Conservation (phyloP, 2,113 vertebrate genomes). For the Azemiops feae region DNA sequence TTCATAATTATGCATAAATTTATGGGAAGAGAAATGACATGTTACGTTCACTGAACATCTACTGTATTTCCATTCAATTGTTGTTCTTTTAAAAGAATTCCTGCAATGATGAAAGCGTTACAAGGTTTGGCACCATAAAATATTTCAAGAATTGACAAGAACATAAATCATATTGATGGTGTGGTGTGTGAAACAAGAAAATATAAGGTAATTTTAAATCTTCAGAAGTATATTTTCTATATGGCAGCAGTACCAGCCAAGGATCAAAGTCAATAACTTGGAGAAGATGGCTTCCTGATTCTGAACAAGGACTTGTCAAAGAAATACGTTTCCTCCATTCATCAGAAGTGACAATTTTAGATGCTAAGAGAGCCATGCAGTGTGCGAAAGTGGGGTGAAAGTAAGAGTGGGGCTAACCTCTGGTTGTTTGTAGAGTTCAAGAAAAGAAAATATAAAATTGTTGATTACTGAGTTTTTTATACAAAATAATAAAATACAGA, state of each 20-base stretch:
- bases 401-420: neutral
- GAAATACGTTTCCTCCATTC: neutral
- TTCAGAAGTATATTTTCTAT: slow-evolving; percentile 21
- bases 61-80: neutral
- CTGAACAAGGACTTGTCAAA: neutral
- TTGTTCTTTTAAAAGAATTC: neutral
- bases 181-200: neutral
- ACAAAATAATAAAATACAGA: neutral
- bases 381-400: neutral
- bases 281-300: neutral
- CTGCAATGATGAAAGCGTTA: neutral
- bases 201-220: slow-evolving; percentile 4
- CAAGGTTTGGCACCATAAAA: neutral
- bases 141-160: neutral
- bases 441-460: neutral
- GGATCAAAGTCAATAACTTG: slow-evolving; percentile 27
- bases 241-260: neutral
- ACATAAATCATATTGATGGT: slow-evolving; percentile 21
- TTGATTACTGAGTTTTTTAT: neutral
- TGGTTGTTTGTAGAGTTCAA: neutral
- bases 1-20: neutral
- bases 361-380: neutral
- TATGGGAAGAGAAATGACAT: neutral
- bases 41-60: neutral
- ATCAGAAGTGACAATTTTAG: neutral